Conservation (phyloP, 2,113 vertebrate species). For the Accipiter cooperii region DNA sequence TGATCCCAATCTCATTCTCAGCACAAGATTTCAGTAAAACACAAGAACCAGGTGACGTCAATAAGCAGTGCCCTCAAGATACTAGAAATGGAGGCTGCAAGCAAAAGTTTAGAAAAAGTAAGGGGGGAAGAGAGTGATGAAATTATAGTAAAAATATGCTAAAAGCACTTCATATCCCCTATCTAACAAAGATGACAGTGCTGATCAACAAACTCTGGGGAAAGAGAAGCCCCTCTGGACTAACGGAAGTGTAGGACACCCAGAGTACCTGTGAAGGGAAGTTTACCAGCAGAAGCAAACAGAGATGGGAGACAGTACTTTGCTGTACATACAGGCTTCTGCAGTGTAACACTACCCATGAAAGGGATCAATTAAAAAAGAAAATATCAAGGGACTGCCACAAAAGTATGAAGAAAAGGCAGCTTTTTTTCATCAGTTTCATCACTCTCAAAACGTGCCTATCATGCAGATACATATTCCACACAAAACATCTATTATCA, state of each 20-base stretch:
- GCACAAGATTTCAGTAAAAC: neutral
- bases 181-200: neutral
- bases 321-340: neutral
- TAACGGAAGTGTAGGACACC: neutral
- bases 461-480: accelerated
- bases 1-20: neutral
- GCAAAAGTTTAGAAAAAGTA: neutral
- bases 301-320: neutral
- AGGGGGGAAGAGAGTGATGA: neutral
- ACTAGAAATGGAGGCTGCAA: neutral
- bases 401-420: neutral
- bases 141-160: neutral
- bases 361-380: neutral
- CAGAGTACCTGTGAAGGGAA: neutral
- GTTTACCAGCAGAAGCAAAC: neutral
- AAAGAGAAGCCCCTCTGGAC: neutral
- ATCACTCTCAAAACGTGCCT: neutral
- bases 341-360: neutral
- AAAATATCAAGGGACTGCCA: neutral
- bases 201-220: neutral
- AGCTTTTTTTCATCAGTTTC: neutral
- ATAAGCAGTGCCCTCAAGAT: neutral
- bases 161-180: neutral
- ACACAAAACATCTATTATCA: neutral
- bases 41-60: neutral